Conservation (phyloP, 2,797 vertebrate genomes). For the Molothrus aeneus region DNA sequence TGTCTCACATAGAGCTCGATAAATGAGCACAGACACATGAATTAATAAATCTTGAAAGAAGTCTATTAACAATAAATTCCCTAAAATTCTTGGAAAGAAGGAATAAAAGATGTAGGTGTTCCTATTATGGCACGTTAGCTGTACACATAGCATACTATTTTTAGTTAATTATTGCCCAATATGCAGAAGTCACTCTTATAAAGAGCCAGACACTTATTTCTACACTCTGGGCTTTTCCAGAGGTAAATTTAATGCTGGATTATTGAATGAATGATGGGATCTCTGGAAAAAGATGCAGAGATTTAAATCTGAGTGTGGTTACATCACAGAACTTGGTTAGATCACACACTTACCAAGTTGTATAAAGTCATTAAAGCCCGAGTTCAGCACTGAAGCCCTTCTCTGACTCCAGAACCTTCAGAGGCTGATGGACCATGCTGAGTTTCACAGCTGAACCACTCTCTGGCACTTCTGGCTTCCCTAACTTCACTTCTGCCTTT, state of each 20-base stretch:
- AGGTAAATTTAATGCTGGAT: background rate
- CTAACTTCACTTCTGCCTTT: background rate
- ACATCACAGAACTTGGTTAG: background rate
- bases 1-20: background rate
- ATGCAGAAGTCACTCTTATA: background rate
- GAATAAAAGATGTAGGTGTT: background rate
- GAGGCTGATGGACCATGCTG: accelerated
- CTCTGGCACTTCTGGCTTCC: background rate
- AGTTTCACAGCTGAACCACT: background rate
- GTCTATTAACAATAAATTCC: background rate
- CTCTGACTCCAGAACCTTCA: background rate
- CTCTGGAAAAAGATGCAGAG: background rate
- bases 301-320: background rate
- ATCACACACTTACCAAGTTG: background rate
- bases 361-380: background rate
- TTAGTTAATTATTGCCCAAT: background rate
- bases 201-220: background rate
- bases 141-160: background rate
- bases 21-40: background rate
- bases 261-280: background rate
- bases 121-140: background rate
- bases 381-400: background rate
- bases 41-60: background rate
- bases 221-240: background rate
- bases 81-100: background rate